These are phyloP conservation scores for Physeter macrocephalus DNA, from an alignment of 2,113 vertebrate genomes.

Conservation along the genomic window DNA sequence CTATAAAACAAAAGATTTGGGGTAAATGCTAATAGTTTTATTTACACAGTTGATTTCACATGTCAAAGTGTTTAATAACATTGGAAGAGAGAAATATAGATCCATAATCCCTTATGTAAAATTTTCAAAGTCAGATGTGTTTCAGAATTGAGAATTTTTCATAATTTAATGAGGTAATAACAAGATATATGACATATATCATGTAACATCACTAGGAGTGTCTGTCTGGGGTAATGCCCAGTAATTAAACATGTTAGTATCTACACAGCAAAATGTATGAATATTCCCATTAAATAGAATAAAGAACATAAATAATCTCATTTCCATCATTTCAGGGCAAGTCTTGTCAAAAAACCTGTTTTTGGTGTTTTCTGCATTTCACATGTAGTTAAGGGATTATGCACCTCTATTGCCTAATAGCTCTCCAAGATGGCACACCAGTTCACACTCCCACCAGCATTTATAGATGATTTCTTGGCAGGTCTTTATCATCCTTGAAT, in stretches of 20 bases:
- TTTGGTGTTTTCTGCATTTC: background rate
- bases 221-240: background rate
- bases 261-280: background rate
- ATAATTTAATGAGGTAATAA: background rate
- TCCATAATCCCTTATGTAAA: background rate
- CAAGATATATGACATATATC: background rate
- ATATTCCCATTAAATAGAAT: background rate
- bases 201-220: background rate
- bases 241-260: background rate
- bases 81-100: background rate
- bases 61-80: background rate
- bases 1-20: background rate
- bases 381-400: background rate
- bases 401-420: background rate
- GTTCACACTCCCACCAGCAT: background rate
- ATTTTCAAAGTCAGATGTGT: background rate
- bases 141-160: constrained; percentile 10
- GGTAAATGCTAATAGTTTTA: background rate
- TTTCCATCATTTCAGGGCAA: background rate
- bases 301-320: background rate
- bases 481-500: background rate
- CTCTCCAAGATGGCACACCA: background rate
- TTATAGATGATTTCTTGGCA: background rate
- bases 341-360: background rate
- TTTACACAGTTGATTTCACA: background rate